These are phyloP conservation scores for Shinisaurus crocodilurus DNA, from an alignment of 2,113 vertebrate species.

Conservation along the genomic window DNA sequence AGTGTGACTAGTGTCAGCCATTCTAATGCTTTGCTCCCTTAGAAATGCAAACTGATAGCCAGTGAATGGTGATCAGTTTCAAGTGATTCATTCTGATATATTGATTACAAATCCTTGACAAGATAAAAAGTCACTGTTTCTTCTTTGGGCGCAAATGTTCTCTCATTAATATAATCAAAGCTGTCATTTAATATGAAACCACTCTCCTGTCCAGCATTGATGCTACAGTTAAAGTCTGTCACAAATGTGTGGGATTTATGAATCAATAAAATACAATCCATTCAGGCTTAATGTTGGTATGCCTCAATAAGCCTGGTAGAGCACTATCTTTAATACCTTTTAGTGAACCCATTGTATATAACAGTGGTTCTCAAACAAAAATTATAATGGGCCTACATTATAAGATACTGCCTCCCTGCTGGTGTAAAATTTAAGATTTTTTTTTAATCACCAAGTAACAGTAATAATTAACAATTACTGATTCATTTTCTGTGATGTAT, in stretches of 20 bases:
- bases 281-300: neutral
- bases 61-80: constrained; percentile 29
- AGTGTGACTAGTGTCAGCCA: constrained; percentile 15
- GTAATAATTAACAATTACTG: neutral
- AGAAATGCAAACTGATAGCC: constrained; percentile 34
- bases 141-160: constrained; percentile 9
- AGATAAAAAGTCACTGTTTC: constrained; percentile 27
- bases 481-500: neutral
- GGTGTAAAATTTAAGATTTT: neutral
- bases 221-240: neutral
- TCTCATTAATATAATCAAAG: constrained; percentile 39
- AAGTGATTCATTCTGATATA: constrained; percentile 22
- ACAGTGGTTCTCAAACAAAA: neutral
- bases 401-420: too few relatives aligned
- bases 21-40: constrained; percentile 12
- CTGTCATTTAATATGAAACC: constrained; percentile 36
- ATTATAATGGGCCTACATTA: neutral
- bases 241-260: constrained; percentile 31
- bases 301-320: neutral
- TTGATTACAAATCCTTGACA: constrained; percentile 21
- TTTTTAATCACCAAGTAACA: neutral
- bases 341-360: neutral
- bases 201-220: neutral
- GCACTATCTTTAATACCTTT: neutral
- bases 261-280: constrained; percentile 22